Conservation (phyloP, 2,797 vertebrate species). For the Enteromius radiatus region DNA sequence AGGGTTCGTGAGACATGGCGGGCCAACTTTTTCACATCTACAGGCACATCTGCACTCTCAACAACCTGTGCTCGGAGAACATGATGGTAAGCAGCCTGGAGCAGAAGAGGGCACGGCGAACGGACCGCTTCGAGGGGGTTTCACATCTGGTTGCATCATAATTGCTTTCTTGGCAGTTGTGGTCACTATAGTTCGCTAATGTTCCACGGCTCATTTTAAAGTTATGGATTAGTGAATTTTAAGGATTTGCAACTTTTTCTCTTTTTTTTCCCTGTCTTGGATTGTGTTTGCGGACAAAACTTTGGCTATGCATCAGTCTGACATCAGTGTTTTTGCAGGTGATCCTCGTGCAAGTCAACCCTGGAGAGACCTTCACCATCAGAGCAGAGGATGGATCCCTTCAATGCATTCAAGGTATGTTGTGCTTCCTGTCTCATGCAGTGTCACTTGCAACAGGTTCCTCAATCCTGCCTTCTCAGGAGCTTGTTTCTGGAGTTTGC, state of each 20-base stretch:
- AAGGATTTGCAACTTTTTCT: conserved; percentile 14
- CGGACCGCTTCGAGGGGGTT: background rate
- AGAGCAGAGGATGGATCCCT: conserved; percentile 96
- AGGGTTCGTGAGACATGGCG: conserved; percentile 66
- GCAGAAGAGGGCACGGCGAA: background rate
- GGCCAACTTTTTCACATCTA: conserved; percentile 77
- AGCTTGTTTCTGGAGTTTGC: background rate
- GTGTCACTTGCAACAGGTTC: conserved; percentile 19
- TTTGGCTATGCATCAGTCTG: conserved; percentile 29
- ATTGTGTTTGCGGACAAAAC: conserved; percentile 18
- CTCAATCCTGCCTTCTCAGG: background rate
- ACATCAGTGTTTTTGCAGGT: conserved; percentile 77
- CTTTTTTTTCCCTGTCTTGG: background rate
- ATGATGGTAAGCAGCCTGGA: conserved; percentile 74
- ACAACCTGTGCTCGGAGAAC: conserved; percentile 74
- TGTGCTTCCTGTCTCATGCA: background rate
- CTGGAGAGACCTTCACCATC: conserved; percentile 98
- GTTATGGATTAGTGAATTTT: conserved; percentile 9
- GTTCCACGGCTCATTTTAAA: conserved; percentile 22
- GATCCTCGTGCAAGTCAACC: conserved; percentile 98
- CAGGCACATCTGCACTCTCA: conserved; percentile 77
- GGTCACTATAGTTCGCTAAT: background rate
- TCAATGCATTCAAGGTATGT: conserved; percentile 98
- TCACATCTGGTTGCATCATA: conserved; percentile 20
- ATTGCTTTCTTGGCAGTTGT: conserved; percentile 16